Evolutionary conservation across 2,797 vertebrate genomes (phyloP).

Genomic region (Bradypus variegatus): DNA sequence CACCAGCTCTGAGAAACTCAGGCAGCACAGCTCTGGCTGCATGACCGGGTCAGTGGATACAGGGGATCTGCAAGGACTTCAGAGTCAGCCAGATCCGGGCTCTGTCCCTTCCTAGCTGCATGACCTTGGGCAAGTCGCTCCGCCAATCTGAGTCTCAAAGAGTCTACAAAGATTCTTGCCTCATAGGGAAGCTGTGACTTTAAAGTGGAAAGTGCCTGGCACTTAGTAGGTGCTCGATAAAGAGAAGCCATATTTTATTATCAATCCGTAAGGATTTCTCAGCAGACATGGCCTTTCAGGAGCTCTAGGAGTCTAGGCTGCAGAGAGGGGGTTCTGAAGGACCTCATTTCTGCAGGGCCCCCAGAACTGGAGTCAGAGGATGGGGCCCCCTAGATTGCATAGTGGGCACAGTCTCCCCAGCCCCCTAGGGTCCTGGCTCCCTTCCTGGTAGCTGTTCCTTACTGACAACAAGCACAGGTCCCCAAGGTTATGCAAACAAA

Average conservation of each 20-base stretch:
- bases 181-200: background rate
- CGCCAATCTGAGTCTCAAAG: background rate
- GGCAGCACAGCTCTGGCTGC: background rate
- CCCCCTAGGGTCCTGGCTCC: conserved; percentile 18
- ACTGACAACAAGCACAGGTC: conserved; percentile 22
- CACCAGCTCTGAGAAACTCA: background rate
- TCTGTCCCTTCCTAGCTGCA: background rate
- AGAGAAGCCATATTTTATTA: background rate
- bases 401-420: conserved; percentile 39
- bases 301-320: background rate
- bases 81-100: background rate
- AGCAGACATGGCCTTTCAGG: background rate
- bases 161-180: background rate
- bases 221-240: background rate
- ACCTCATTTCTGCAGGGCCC: background rate
- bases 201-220: background rate
- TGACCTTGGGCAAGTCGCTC: conserved; percentile 6
- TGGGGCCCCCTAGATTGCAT: background rate
- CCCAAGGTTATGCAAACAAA: conserved; percentile 70
- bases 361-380: background rate
- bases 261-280: background rate
- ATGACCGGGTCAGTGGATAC: background rate
- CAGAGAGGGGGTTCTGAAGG: background rate
- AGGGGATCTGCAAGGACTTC: background rate
- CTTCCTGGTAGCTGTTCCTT: conserved; percentile 41